phyloP scores from a whole-genome alignment of 2,888 invertebrate species.

The Drosophila mayaguana region DNA sequence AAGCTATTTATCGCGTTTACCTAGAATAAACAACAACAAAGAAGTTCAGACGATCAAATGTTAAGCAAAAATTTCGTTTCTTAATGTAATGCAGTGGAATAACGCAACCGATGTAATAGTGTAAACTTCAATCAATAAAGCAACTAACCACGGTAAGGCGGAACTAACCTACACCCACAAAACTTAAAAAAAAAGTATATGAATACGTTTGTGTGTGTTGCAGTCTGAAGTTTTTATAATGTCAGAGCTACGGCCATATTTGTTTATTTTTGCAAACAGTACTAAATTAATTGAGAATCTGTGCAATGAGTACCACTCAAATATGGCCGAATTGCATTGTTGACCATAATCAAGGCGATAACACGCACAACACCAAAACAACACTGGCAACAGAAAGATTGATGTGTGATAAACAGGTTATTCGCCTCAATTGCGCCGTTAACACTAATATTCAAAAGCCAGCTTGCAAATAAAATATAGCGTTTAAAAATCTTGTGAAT shows the following conservation, averaged over 20 bases:
- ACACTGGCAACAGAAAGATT: background rate
- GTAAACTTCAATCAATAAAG: conserved; percentile 18
- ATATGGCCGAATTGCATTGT: conserved; percentile 26
- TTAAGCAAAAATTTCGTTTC: background rate
- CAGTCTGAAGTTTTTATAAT: conserved; percentile 12
- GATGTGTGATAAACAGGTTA: conserved; percentile 44
- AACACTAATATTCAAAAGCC: background rate
- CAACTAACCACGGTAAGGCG: conserved; percentile 44
- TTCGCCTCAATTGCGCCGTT: conserved; percentile 30
- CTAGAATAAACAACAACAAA: conserved; percentile 20
- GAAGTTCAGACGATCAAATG: conserved; percentile 21
- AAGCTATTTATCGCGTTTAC: conserved; percentile 46
- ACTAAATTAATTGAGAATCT: conserved; percentile 53
- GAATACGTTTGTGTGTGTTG: background rate
- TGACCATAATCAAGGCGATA: conserved; percentile 50
- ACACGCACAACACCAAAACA: conserved; percentile 18
- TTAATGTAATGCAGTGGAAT: conserved; percentile 16
- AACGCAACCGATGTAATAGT: conserved; percentile 4
- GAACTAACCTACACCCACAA: conserved; percentile 61
- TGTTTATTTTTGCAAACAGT: conserved; percentile 54
- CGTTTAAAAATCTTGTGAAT: conserved; percentile 14
- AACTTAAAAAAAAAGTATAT: background rate
- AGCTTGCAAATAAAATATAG: conserved; percentile 10
- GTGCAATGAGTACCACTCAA: conserved; percentile 32
- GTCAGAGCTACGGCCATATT: conserved; percentile 58